phyloP scores from a whole-genome alignment of 2,797 vertebrate genomes.

The Vespertilio murinus region DNA sequence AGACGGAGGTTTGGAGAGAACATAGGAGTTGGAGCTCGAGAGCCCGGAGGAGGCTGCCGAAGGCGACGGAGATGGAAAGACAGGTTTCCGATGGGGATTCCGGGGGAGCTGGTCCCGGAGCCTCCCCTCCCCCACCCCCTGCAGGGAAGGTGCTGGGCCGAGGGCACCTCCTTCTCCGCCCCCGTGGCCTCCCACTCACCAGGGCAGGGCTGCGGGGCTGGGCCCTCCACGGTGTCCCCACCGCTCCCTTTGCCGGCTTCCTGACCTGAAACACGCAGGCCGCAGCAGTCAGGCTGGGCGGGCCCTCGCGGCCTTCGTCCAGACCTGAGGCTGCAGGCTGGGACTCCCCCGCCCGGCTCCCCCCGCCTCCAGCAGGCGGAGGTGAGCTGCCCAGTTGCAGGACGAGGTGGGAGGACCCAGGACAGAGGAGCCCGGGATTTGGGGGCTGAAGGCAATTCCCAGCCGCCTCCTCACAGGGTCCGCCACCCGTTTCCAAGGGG shows the following conservation, averaged over 20 bases:
- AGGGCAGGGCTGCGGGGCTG: not conserved
- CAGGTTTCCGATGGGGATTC: too few relatives aligned
- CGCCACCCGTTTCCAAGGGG: not conserved
- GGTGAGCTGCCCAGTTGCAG: too few relatives aligned
- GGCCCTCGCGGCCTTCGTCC: fast-evolving
- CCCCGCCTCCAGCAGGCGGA: too few relatives aligned
- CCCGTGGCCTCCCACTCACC: not conserved
- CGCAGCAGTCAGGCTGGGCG: not conserved
- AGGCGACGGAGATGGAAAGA: too few relatives aligned
- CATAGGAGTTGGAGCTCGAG: not conserved
- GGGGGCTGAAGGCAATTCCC: not conserved
- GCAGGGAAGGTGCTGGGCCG: not conserved
- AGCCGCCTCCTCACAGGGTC: not conserved
- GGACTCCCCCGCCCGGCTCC: not conserved
- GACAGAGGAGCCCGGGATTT: fast-evolving
- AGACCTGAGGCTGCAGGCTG: not conserved
- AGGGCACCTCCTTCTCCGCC: too few relatives aligned
- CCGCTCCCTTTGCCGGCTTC: slow-evolving; percentile 28
- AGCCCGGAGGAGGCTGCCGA: not conserved
- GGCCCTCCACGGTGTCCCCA: slow-evolving; percentile 18
- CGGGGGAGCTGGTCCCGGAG: too few relatives aligned
- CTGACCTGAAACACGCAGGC: slow-evolving; percentile 28
- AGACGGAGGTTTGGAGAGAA: not conserved
- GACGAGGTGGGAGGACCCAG: not conserved
- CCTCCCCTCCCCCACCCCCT: too few relatives aligned